A percentile compares a stretch with the other conserved stretches of the same genome.
Conservation (phyloP, 2,888 invertebrate genomes). For the Ceraclea dissimilis region DNA sequence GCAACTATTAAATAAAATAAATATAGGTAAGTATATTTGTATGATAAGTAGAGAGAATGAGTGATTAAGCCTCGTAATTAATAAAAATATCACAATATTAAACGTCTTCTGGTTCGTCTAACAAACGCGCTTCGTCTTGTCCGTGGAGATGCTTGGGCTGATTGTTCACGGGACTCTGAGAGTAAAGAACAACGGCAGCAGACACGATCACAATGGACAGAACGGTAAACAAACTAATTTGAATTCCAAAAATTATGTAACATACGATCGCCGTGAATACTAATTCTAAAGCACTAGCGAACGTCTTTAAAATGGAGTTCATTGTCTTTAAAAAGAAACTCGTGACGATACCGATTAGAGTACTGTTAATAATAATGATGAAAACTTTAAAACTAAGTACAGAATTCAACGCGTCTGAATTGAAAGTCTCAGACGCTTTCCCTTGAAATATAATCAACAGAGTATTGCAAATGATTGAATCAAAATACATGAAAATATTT, state of each 20-base stretch:
- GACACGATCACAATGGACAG: conserved; percentile 76
- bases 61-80: no score
- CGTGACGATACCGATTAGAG: conserved; percentile 86
- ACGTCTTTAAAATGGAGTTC: conserved; percentile 92
- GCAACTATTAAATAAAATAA: no score
- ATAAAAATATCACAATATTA: conserved; percentile 27
- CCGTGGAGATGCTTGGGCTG: conserved; percentile 21
- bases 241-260: conserved; percentile 77
- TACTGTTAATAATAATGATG: conserved; percentile 80
- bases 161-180: conserved; percentile 79
- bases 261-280: conserved; percentile 85
- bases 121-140: conserved; percentile 15
- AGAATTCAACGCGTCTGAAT: conserved; percentile 44
- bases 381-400: conserved; percentile 64
- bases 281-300: conserved; percentile 88
- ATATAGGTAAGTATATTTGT: no score
- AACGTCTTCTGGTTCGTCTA: conserved; percentile 17
- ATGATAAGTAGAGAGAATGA: no score
- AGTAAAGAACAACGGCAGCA: conserved; percentile 77
- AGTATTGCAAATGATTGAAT: conserved; percentile 89
- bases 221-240: conserved; percentile 74
- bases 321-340: conserved; percentile 88
- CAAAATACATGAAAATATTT: conserved; percentile 91
- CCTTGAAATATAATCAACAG: conserved; percentile 61
- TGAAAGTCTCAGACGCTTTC: conserved; percentile 54